Percentiles rank a stretch among this genome's conserved stretches.
phyloP scores from a whole-genome alignment of 2,888 invertebrate species.

The Chaetogeoica ovagalla region DNA sequence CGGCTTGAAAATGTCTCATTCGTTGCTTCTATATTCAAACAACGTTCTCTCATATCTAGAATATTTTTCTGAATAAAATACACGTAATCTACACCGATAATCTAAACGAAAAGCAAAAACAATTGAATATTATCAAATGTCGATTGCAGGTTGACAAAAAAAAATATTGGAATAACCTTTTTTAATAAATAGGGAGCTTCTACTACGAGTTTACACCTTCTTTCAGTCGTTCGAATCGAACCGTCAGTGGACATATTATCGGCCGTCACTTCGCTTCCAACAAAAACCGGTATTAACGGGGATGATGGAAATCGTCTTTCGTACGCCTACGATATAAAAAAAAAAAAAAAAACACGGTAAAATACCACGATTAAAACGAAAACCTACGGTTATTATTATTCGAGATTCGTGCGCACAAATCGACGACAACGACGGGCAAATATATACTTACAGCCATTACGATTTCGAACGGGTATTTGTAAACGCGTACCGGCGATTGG shows the following conservation, averaged over 20 bases:
- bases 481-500: slow-evolving; percentile 90
- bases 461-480: slow-evolving; percentile 92
- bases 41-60: slow-evolving; percentile 75
- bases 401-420: no score
- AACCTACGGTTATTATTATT: no score
- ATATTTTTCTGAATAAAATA: slow-evolving; percentile 89
- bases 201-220: slow-evolving; percentile 86
- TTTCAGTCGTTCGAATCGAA: slow-evolving; percentile 75
- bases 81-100: slow-evolving; percentile 89
- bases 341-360: no score
- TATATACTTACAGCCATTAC: slow-evolving; percentile 83
- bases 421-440: no score
- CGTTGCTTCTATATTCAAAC: slow-evolving; percentile 84
- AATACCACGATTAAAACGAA: no score
- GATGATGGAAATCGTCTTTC: slow-evolving; percentile 91
- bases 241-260: slow-evolving; percentile 79
- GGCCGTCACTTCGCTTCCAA: slow-evolving; percentile 79
- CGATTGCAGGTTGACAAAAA: not conserved
- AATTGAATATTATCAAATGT: not conserved
- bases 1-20: slow-evolving; percentile 88
- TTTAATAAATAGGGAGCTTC: slow-evolving; percentile 93
- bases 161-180: slow-evolving; percentile 66
- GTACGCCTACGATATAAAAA: slow-evolving; percentile 72
- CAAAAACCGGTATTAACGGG: slow-evolving; percentile 90
- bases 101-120: slow-evolving; percentile 63